phyloP scores from a whole-genome alignment of 2,888 invertebrate genomes.

The Anthophora plumipes region DNA sequence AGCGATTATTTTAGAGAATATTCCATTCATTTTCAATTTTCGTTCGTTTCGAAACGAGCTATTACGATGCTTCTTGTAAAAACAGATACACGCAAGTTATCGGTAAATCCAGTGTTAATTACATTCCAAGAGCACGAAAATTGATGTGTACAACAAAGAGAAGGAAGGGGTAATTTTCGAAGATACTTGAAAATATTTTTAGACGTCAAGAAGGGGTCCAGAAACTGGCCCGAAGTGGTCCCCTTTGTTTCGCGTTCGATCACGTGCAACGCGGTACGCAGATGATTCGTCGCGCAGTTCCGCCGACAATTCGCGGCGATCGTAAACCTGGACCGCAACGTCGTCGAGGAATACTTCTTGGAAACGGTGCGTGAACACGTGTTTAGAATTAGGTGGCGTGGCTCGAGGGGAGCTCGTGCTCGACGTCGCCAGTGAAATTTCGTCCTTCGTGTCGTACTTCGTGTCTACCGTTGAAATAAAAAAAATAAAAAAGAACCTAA shows the following conservation, averaged over 20 bases:
- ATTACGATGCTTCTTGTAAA: no score
- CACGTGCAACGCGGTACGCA: slow-evolving; percentile 52
- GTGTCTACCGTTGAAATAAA: neutral
- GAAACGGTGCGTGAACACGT: slow-evolving; percentile 68
- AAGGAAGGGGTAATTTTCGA: no score
- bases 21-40: no score
- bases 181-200: slow-evolving; percentile 25
- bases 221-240: slow-evolving; percentile 17
- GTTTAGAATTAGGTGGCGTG: slow-evolving; percentile 72
- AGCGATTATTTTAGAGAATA: no score
- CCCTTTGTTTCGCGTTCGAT: slow-evolving; percentile 54
- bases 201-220: neutral
- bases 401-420: slow-evolving; percentile 55
- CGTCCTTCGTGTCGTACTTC: neutral
- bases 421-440: slow-evolving; percentile 18
- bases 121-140: no score
- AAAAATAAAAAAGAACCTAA: neutral
- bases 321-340: slow-evolving; percentile 66
- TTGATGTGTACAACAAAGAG: no score
- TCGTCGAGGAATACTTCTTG: slow-evolving; percentile 66
- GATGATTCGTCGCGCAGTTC: slow-evolving; percentile 58
- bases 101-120: no score
- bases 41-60: no score
- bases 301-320: slow-evolving; percentile 66
- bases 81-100: no score